Evolutionary conservation across 2,888 invertebrate species (phyloP), one percentile per base, ranked within the genome.

Genomic region (Campaea margaritaria): DNA sequence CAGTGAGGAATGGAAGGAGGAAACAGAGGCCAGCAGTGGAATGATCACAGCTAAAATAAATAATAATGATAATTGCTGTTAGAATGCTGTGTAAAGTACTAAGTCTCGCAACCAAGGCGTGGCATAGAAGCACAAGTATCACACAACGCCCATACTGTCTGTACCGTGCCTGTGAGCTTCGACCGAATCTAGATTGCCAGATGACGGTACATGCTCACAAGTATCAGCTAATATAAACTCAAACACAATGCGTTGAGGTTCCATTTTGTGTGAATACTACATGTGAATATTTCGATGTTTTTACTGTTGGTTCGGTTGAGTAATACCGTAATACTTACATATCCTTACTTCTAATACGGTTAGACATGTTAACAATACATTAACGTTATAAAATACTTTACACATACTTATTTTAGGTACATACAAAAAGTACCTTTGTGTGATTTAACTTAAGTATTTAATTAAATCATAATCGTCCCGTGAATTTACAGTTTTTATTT

Each of bases 301-400:
- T 11, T 34, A n/a, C n/a, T 34, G 8, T 9, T 9, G 0, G 10
- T n/a, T 36, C 2, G 36, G 41, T 43, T 28, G 45, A 27, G 15
- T 45, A 53, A 45, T 12, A 39, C 13, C 13, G 7, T 55, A 36
- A 80, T 86, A 90, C 91, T 91, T 77, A 91, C 91, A 91, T 81
- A 82, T 91, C 90, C 84, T 91, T 91, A 81, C 79, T 87, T 79
- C 90, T 91, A 77, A 78, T 80, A 72, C 75, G 81, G 80, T 81
- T 79, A 88, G 88, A 83, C 89, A 91, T 88, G 87, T 74, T 80
- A 83, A 82, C 76, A 75, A 72, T 67, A 78, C 74, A 74, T 72
- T 70, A 66, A 55, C 57, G 44, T 56, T 56, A 57, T 49, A 60
- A 58, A 45, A 57, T 59, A 61, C 61, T 55, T 56, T 57, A 44